Conservation (phyloP, 1,140 invertebrate genomes). For the Lepidurus arcticus region DNA sequence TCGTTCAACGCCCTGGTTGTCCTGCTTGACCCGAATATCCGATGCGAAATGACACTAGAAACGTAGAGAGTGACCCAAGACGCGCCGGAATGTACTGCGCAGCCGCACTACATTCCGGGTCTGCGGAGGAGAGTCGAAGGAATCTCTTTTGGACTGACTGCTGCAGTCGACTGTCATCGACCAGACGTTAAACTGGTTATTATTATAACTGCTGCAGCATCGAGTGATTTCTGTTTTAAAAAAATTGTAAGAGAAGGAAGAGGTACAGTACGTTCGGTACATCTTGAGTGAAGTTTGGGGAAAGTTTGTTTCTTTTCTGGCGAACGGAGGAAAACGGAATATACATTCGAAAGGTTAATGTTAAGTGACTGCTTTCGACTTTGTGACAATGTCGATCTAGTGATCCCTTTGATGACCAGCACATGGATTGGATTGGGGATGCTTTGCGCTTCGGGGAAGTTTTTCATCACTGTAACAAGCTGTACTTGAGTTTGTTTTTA, state of each 20-base stretch:
- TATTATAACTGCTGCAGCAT: neutral
- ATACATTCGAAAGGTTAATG: too few species aligned
- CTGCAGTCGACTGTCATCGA: slow-evolving; percentile 4
- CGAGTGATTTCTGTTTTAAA: too few species aligned
- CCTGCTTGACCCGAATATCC: slow-evolving; percentile 2
- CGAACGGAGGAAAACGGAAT: too few species aligned
- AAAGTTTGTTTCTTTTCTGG: too few species aligned
- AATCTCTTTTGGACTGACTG: neutral
- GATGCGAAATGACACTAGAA: neutral
- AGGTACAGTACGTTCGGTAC: neutral
- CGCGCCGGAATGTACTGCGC: neutral
- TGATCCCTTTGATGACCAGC: neutral
- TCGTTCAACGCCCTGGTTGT: neutral
- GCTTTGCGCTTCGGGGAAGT: neutral
- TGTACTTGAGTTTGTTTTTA: neutral
- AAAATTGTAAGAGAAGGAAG: neutral
- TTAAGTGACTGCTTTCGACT: neutral
- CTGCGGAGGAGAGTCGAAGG: neutral
- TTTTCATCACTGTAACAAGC: neutral
- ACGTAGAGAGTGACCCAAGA: neutral
- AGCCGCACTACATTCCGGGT: neutral
- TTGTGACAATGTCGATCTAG: neutral
- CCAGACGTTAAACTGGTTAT: neutral
- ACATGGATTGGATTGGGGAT: neutral
- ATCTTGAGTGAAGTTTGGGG: neutral